phyloP scores from a whole-genome alignment of 2,888 invertebrate genomes.

The Diadegma fenestrale region DNA sequence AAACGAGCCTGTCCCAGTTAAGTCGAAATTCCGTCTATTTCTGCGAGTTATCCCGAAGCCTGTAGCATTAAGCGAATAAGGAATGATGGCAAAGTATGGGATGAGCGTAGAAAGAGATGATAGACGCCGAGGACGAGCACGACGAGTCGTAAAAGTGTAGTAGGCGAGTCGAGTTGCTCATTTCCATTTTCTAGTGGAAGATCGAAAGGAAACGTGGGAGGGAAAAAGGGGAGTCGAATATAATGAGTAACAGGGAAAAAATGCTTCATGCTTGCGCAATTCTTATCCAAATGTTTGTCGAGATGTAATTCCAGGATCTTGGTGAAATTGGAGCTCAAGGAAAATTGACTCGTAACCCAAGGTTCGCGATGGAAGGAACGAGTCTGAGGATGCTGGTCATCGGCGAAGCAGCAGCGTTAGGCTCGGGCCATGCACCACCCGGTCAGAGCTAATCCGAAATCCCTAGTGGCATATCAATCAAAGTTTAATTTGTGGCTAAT shows the following conservation, averaged over 20 bases:
- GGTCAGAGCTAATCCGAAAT: not conserved
- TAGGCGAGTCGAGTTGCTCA: conserved; percentile 39
- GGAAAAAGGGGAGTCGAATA: conserved; percentile 14
- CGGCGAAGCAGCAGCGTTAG: not conserved
- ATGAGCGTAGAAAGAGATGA: conserved; percentile 11
- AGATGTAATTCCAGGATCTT: not conserved
- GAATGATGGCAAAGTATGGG: conserved; percentile 15
- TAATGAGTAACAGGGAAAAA: conserved; percentile 20
- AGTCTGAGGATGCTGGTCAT: not conserved
- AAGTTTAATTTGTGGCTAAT: conserved; percentile 44
- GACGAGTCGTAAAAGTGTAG: conserved; percentile 50
- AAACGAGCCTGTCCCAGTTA: conserved; percentile 53
- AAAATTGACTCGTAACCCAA: not conserved
- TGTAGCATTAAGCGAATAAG: not conserved
- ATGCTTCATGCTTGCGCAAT: conserved; percentile 31
- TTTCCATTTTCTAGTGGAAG: conserved; percentile 42
- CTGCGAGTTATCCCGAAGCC: conserved; percentile 48
- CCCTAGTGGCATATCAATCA: conserved; percentile 9
- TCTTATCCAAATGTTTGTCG: conserved; percentile 51
- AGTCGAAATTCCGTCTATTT: conserved; percentile 60
- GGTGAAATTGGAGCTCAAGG: conserved; percentile 12
- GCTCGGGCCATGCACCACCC: not conserved
- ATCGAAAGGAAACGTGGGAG: not conserved
- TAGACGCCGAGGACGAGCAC: conserved; percentile 32
- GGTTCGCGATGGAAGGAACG: too few species aligned